phyloP scores from a whole-genome alignment of 2,888 invertebrate genomes.

The Blastobasis adustella region DNA sequence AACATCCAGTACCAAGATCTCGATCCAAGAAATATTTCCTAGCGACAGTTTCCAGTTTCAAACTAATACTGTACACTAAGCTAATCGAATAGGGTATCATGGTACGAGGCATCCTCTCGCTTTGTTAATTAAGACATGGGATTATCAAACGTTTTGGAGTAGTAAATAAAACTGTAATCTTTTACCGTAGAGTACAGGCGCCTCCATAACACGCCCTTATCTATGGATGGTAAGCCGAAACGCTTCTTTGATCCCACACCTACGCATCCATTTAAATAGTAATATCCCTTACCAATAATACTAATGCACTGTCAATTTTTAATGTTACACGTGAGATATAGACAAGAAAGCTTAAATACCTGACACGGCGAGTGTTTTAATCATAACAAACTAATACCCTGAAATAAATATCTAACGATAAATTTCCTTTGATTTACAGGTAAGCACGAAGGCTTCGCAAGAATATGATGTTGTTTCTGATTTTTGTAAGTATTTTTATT shows the following conservation, averaged over 20 bases:
- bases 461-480: background rate
- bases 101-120: slow-evolving; percentile 43
- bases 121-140: slow-evolving; percentile 73
- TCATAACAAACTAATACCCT: background rate
- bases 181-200: slow-evolving; percentile 59
- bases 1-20: slow-evolving; percentile 40
- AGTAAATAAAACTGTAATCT: slow-evolving; percentile 74
- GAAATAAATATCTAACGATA: background rate
- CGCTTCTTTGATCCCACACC: slow-evolving; percentile 69
- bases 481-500: background rate
- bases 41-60: too few relatives aligned
- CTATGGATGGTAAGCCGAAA: slow-evolving; percentile 56
- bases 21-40: too few relatives aligned
- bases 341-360: slow-evolving; percentile 33
- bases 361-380: background rate
- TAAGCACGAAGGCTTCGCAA: slow-evolving; percentile 20
- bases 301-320: slow-evolving; percentile 71
- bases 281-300: slow-evolving; percentile 51
- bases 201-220: slow-evolving; percentile 66
- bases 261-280: slow-evolving; percentile 53
- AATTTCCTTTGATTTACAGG: slow-evolving; percentile 37
- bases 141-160: slow-evolving; percentile 71
- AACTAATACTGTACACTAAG: background rate
- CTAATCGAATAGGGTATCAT: slow-evolving; percentile 1
- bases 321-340: slow-evolving; percentile 50